Evolutionary conservation across 1,140 invertebrate species (phyloP), one percentile per base, ranked within the genome.

Genomic region (Drosophila littoralis): DNA sequence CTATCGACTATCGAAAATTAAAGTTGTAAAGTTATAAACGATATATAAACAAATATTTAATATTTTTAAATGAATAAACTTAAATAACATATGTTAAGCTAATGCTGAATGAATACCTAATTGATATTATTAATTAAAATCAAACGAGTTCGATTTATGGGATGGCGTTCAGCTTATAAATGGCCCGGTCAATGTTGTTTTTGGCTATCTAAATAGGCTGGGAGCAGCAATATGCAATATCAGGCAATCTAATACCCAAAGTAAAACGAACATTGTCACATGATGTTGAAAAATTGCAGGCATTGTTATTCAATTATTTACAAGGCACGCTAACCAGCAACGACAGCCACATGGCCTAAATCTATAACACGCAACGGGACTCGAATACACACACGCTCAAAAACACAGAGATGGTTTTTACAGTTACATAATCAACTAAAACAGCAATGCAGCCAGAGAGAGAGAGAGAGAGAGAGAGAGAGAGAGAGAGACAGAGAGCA

Each of bases 391-490:
- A 52, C 17, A 54, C 17, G 46, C 17, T 66, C 46, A 48, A n/a
- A 46, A 13, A 42, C 13, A 42, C 36, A 59, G 79, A 46, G 70
- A 67, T 89, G 84, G 22, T 88, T 88, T 88, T 89, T 89, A 89
- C 80, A 89, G 80, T 89, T 83, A 70, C 84, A 83, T 65, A 74
- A 89, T 76, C 83, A 88, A 89, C 80, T 77, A 75, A 71, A 79
- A 63, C 63, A 77, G 63, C 70, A 50, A 43, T 17, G 32, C 43
- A 43, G 22, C 50, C 42, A 13, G 35, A 32, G 28, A 38, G 50
- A 36, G 12, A 36, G 43, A 15, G 5, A 45, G 43, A n/a, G n/a
- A n/a, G n/a, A n/a, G n/a, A n/a, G n/a, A 13, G 35, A 32, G 28
- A 38, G 50, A 38, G 12, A 36, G 43, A 15, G 4, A 43, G 43